Percentiles rank a stretch among this genome's conserved stretches.
Evolutionary conservation across 2,113 vertebrate genomes (phyloP).

Genomic region (Macroglossus sobrinus): DNA sequence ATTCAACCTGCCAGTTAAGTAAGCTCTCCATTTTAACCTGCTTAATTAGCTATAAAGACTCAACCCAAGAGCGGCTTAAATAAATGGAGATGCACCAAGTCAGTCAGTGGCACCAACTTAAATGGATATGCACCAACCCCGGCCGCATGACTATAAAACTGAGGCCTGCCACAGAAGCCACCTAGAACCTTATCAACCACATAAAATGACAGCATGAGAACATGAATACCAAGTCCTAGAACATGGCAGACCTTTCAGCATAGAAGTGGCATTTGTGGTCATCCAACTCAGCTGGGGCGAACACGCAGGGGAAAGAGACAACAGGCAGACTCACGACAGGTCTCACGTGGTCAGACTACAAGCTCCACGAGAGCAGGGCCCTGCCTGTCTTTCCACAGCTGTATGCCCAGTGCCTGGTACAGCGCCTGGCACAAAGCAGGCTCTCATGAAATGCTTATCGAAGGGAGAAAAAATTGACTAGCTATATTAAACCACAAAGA

Average conservation of each 20-base stretch:
- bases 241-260: neutral
- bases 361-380: neutral
- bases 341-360: fast-evolving
- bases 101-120: neutral
- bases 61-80: neutral
- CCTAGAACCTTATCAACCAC: neutral
- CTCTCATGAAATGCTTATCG: neutral
- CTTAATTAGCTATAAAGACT: neutral
- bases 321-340: neutral
- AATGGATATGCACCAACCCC: too few species aligned
- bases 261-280: neutral
- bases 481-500: neutral
- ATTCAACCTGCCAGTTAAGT: neutral
- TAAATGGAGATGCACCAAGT: neutral
- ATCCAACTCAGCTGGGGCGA: too few species aligned
- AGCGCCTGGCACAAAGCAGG: neutral
- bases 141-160: fast-evolving
- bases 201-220: neutral
- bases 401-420: neutral
- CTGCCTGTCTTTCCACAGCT: neutral
- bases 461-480: neutral
- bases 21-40: neutral
- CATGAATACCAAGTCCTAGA: neutral
- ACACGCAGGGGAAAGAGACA: fast-evolving
- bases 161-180: neutral